A percentile compares a stretch with the other conserved stretches of the same genome.
These are phyloP conservation scores for Sabatieria punctata DNA, from an alignment of 2,888 invertebrate species.

Conservation along the genomic window DNA sequence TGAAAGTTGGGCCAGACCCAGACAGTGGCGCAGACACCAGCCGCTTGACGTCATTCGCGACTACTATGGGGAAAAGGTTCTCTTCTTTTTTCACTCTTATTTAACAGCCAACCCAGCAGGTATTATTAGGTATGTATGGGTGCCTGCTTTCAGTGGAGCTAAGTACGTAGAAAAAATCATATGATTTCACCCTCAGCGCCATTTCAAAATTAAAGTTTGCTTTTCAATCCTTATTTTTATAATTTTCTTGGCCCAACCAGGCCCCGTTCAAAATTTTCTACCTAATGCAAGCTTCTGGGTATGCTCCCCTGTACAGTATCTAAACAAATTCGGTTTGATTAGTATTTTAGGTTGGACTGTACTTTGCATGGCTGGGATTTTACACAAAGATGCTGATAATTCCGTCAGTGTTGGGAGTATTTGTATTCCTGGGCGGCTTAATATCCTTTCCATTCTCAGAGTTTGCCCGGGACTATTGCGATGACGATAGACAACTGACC, in stretches of 20 bases:
- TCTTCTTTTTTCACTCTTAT: background rate
- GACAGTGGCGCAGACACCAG: slow-evolving; percentile 8
- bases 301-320: too few species aligned
- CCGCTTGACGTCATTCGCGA: slow-evolving; percentile 10
- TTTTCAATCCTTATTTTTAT: too few species aligned
- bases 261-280: too few species aligned
- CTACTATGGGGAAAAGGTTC: slow-evolving; percentile 41
- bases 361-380: slow-evolving; percentile 85
- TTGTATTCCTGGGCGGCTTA: slow-evolving; percentile 66
- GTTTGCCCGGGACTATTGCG: background rate
- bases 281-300: too few species aligned
- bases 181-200: too few species aligned
- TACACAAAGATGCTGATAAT: slow-evolving; percentile 78
- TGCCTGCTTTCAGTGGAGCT: too few species aligned
- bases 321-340: too few species aligned
- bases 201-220: too few species aligned
- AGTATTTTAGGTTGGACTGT: slow-evolving; percentile 43
- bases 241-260: too few species aligned
- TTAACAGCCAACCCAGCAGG: background rate
- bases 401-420: slow-evolving; percentile 62
- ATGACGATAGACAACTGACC: slow-evolving; percentile 40
- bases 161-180: too few species aligned
- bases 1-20: slow-evolving; percentile 9
- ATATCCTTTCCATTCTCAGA: slow-evolving; percentile 46
- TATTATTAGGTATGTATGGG: too few species aligned